Evolutionary conservation across 2,113 vertebrate species (phyloP).

Genomic region (Nipponia nippon): DNA sequence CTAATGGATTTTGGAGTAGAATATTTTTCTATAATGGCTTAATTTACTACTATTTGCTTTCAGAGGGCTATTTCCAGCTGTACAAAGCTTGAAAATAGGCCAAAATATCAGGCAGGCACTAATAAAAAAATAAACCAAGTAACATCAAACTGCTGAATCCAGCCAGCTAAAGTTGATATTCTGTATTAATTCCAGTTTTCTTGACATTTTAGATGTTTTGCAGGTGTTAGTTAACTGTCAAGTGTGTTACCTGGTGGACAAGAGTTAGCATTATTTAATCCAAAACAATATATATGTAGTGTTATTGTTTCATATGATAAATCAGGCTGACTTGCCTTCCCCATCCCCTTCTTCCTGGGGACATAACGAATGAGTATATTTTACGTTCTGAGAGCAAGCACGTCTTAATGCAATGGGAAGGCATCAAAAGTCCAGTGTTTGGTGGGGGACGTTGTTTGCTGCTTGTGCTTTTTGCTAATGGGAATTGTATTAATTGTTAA

Average conservation of each 20-base stretch:
- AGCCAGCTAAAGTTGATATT: not conserved
- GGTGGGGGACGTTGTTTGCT: not conserved
- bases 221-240: not conserved
- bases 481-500: not conserved
- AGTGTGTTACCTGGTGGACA: not conserved
- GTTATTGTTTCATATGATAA: not conserved
- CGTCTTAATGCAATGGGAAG: not conserved
- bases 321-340: not conserved
- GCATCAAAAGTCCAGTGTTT: not conserved
- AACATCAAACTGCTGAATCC: not conserved
- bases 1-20: not conserved
- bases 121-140: not conserved
- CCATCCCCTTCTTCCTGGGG: not conserved
- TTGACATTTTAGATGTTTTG: not conserved
- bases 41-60: not conserved
- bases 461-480: not conserved
- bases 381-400: not conserved
- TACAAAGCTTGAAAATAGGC: not conserved
- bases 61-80: not conserved
- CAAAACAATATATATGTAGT: not conserved
- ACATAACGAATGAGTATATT: rapidly evolving
- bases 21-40: not conserved
- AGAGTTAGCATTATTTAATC: not conserved
- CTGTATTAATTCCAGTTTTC: not conserved
- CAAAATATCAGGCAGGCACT: not conserved